Conservation (phyloP, 2,888 invertebrate species). For the Rotaria socialis region DNA sequence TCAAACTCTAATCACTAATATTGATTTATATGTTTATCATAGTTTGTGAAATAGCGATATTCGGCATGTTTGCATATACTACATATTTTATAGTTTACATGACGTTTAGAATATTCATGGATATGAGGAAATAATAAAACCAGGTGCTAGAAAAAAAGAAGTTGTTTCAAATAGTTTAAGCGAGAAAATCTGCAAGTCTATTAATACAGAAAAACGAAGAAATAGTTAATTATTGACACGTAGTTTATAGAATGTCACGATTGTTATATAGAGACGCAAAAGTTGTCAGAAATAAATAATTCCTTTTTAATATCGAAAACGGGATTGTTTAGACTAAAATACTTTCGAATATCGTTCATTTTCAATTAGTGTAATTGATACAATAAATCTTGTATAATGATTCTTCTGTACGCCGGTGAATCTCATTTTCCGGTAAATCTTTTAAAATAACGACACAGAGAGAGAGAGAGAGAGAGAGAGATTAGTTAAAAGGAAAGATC, state of each 20-base stretch:
- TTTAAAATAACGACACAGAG: not conserved
- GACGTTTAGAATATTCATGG: not conserved
- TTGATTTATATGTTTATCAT: not conserved
- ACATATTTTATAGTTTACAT: not conserved
- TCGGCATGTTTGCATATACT: not conserved
- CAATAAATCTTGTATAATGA: not conserved
- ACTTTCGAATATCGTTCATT: not conserved
- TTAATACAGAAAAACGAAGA: not conserved
- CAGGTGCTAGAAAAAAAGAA: not conserved
- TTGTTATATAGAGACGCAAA: not conserved
- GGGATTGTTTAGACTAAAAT: not conserved
- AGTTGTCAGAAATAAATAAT: not conserved
- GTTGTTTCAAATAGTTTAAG: not conserved
- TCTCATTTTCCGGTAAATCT: not conserved
- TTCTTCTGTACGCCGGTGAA: not conserved
- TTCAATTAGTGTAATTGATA: not conserved
- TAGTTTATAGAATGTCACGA: not conserved
- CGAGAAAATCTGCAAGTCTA: not conserved
- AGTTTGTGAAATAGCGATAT: not conserved
- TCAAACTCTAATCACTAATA: not conserved
- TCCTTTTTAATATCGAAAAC: not conserved
- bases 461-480: not conserved
- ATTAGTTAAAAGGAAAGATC: not conserved
- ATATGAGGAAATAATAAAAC: not conserved
- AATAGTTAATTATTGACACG: not conserved